A percentile compares a stretch with the other conserved stretches of the same genome.
These are phyloP conservation scores for Hassar affinis DNA, from an alignment of 2,113 vertebrate genomes.

Conservation along the genomic window DNA sequence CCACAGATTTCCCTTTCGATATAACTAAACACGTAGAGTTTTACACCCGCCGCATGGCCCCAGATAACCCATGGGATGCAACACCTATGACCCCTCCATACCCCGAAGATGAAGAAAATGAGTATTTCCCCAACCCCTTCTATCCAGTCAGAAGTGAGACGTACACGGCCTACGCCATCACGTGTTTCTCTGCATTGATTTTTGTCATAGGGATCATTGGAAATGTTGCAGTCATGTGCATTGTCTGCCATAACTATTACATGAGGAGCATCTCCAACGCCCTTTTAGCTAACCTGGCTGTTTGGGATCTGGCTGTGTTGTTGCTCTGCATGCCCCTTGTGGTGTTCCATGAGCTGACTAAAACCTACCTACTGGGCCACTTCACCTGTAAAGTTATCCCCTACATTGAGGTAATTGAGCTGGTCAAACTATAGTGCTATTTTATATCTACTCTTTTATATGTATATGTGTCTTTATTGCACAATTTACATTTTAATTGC, in stretches of 20 bases:
- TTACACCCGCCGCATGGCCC: constrained; percentile 64
- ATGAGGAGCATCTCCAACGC: constrained; percentile 99
- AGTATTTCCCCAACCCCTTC: constrained; percentile 87
- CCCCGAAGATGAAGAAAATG: constrained; percentile 70
- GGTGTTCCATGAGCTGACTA: constrained; percentile 94
- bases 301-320: constrained; percentile 95
- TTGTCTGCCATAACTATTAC: constrained; percentile 98
- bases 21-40: constrained; percentile 66
- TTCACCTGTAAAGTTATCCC: constrained; percentile 96
- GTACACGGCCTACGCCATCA: constrained; percentile 90
- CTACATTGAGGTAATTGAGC: constrained; percentile 87
- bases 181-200: constrained; percentile 86
- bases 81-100: constrained; percentile 75
- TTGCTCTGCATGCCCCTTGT: constrained; percentile 94
- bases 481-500: neutral
- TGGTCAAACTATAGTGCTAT: neutral
- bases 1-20: constrained; percentile 74
- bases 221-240: constrained; percentile 95
- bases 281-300: constrained; percentile 90
- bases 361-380: constrained; percentile 93
- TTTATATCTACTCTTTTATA: neutral
- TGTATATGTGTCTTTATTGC: neutral
- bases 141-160: constrained; percentile 92
- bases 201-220: constrained; percentile 90
- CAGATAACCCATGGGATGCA: constrained; percentile 72